Evolutionary conservation across 2,888 invertebrate species (phyloP), one percentile per base, ranked within the genome.

Genomic region (Gandaritis pyraliata): DNA sequence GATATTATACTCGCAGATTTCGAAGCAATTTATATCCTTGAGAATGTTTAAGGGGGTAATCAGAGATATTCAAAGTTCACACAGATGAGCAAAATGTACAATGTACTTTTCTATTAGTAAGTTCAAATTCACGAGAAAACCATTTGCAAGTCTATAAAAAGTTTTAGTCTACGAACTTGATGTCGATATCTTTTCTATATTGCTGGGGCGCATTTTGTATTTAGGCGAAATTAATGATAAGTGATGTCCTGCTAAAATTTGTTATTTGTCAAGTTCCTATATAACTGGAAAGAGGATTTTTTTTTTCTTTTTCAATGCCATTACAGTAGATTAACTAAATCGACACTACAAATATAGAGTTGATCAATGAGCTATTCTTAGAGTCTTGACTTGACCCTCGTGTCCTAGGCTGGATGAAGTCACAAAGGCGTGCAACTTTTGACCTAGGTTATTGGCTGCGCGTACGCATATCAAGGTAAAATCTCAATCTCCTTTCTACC

Each of bases 331-430:
- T n/a, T n/a, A n/a, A n/a, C n/a, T n/a, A n/a, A n/a, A n/a, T n/a
- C n/a, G n/a, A n/a, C n/a, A n/a, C n/a, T n/a, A n/a, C n/a, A n/a
- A 50, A 43, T 33, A 33, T 12, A 18, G 13, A 13, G 43, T 41
- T 18, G 38, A 15, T 50, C 51, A 58, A 58, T 51, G 50, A 51
- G 50, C 58, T 58, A 51, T 58, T 58, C 45, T 50, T 57, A 50
- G 57, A 46, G 45, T 57, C 16, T 53, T 30, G 45, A 10, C 41
- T 36, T 51, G 58, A 57, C 58, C 51, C 58, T 51, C 58, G n/a
- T 46, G 58, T 51, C 50, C 50, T 51, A 58, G 36, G 23, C 30
- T 18, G 12, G 43, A 33, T 43, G 48, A 54, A 36, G 46, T 56
- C 55, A 47, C 36, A 23, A 39, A 3, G 39, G 23, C 38, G 53